Base-by-base conservation (phyloP, 2,888 invertebrate species). In the Cinara cedri region DNA sequence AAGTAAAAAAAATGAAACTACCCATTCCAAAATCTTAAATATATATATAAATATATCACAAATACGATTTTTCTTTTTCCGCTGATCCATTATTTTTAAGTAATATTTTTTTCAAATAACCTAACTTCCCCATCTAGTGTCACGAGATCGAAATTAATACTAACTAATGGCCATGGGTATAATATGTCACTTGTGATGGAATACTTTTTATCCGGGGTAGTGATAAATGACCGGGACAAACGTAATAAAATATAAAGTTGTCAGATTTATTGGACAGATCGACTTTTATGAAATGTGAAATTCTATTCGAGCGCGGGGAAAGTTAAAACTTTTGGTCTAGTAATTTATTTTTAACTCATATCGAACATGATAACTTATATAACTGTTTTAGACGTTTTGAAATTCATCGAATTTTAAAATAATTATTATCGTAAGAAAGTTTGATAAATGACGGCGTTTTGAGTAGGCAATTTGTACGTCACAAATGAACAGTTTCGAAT, bases 241-340 rank as follows among this genome's bases (percentile, higher is more conserved):
- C 16, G 70, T 78, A 78, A 78, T 78, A 78, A 78, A 70, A 78
- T 78, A 78, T 70, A 78, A 68, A 78, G 78, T 68, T 60, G 78
- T 78, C 78, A 68, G 65, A 75, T 16, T 76, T 66, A 68, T 76
- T 76, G 78, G 78, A 78, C 57, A 70, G 78, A 78, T 78, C 68
- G 78, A 70, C 57, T 70, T 60, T 78, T 78, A 60, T 26, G 34
- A 66, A 76, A 65, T 49, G 0, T 44, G 26, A 57, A 76, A 76
- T 57, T 76, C 46, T 54, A 57, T 21, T 46, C n/a, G 68, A 26
- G 19, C 44, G 19, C 21, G n/a, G 46, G 4, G 0, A n/a, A 62
- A 10, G 34, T 42, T 51, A 8, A 2, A 46, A 76, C 14, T 68
- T 68, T 57, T 65, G 54, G n/a, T 46, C 26, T 16, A 1, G 14